Percentiles rank a stretch among this genome's conserved stretches.
Evolutionary conservation across 2,797 vertebrate species (phyloP).

Genomic region (Sebastolobus altivelis): DNA sequence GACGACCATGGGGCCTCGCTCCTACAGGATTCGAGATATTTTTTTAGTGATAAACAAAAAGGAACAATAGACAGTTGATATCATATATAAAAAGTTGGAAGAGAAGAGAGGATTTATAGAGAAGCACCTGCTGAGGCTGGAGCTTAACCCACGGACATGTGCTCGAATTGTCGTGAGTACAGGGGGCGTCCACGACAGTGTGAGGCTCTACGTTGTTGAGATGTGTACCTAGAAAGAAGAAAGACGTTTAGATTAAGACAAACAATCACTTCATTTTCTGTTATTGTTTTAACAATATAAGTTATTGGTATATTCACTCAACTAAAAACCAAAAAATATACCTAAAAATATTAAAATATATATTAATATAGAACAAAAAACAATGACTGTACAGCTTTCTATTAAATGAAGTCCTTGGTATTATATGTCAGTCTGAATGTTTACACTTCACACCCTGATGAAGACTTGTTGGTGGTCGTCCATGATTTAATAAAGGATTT

Average conservation of each 20-base stretch:
- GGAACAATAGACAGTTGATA: neutral
- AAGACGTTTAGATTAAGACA: neutral
- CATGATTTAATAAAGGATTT: too few relatives aligned
- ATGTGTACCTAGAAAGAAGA: constrained; percentile 64
- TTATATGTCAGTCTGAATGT: too few relatives aligned
- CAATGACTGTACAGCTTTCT: too few relatives aligned
- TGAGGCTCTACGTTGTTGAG: constrained; percentile 30
- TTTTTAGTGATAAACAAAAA: constrained; percentile 5
- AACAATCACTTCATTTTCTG: neutral
- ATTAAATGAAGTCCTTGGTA: too few relatives aligned
- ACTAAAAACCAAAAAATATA: neutral
- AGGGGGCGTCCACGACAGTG: constrained; percentile 74
- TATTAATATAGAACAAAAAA: too few relatives aligned
- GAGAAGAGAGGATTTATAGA: neutral
- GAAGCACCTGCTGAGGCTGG: constrained; percentile 69
- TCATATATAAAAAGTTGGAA: neutral
- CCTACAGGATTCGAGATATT: constrained; percentile 52
- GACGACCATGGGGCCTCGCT: constrained; percentile 62
- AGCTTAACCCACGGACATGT: constrained; percentile 83
- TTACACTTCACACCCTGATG: too few relatives aligned
- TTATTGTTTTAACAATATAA: neutral
- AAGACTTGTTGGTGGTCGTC: too few relatives aligned
- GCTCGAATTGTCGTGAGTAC: constrained; percentile 77
- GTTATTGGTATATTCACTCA: neutral
- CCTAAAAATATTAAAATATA: neutral